Percentiles rank a stretch among this genome's conserved stretches.
phyloP scores from a whole-genome alignment of 2,113 vertebrate species.

The Callocephalon fimbriatum region DNA sequence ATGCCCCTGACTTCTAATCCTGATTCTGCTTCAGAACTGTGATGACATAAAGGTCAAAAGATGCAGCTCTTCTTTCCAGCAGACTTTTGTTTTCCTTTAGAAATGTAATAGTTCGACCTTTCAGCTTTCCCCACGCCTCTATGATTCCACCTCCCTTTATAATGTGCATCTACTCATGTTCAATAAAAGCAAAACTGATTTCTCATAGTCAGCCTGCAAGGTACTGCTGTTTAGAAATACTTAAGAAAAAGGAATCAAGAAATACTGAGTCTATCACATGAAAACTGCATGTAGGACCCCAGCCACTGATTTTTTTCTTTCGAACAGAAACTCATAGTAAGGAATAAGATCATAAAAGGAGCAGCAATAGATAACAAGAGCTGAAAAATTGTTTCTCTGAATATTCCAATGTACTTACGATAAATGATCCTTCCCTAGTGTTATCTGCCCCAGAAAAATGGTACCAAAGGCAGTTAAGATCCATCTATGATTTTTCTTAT shows the following conservation, averaged over 20 bases:
- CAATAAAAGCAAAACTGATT: not conserved
- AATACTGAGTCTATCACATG: constrained; percentile 22
- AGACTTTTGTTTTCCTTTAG: not conserved
- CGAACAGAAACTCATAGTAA: constrained; percentile 19
- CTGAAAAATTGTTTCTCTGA: constrained; percentile 49
- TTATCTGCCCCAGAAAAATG: not conserved
- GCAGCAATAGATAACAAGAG: constrained; percentile 23
- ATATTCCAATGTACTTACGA: constrained; percentile 31
- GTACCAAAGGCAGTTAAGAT: not conserved
- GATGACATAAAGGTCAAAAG: not conserved
- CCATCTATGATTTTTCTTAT: not conserved
- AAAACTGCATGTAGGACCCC: not conserved
- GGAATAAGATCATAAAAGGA: constrained; percentile 35
- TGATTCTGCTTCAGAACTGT: not conserved
- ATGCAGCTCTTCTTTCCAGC: not conserved
- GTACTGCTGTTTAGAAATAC: constrained; percentile 25
- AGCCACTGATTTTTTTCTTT: constrained; percentile 17
- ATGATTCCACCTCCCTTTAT: not conserved
- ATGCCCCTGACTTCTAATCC: not conserved
- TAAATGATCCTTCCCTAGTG: constrained; percentile 7
- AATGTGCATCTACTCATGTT: not conserved
- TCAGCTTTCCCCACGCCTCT: not conserved
- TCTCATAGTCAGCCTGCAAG: not conserved
- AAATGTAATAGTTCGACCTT: not conserved
- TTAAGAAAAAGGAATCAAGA: constrained; percentile 17